Evolutionary conservation across 2,797 vertebrate species (phyloP), one percentile per base, ranked within the genome.

Genomic region (Myioborus melanocephalus): DNA sequence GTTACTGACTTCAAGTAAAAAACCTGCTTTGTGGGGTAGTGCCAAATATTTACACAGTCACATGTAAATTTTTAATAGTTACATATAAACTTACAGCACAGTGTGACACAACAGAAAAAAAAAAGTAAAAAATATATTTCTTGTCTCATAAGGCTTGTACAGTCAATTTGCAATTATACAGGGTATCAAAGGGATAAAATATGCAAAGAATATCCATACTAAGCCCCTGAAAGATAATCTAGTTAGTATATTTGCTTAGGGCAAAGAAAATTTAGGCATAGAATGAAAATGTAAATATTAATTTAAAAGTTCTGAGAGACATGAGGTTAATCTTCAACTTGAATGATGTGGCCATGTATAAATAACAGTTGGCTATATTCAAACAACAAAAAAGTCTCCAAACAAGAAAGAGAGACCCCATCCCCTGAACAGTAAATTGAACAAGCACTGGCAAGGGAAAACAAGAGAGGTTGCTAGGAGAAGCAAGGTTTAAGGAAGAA

Each of bases 391-490:
- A 61, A 80, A 75, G 72, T 81, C 65, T 93, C 59, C 52, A 65
- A 94, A 90, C 66, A 93, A 90, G 47, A 90, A 76, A 50, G 70
- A 73, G 30, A 81, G 69, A 94, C 57, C 75, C 78, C 0, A 0
- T 83, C 70, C 61, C 43, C 73, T 72, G 81, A 80, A 85, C 83
- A 91, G 72, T 59, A 95, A 89, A 93, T 34, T 80, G 91, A 96
- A 88, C 76, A 72, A 89, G 83, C 3, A 2, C n/a, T 78, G 69
- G 61, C 30, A 43, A 91, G 39, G 43, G 83, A 93, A 95, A 90
- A 92, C 77, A 94, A 77, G 73, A 86, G 86, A 72, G 77, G 95
- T 94, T 94, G 87, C 81, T 94, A 90, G 93, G 91, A 96, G 91
- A 95, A 85, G 64, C 26, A 56, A 65, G 89, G 71, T 78, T 95